These are phyloP conservation scores for Vollenhovia emeryi DNA, from an alignment of 1,140 invertebrate species.

Conservation along the genomic window DNA sequence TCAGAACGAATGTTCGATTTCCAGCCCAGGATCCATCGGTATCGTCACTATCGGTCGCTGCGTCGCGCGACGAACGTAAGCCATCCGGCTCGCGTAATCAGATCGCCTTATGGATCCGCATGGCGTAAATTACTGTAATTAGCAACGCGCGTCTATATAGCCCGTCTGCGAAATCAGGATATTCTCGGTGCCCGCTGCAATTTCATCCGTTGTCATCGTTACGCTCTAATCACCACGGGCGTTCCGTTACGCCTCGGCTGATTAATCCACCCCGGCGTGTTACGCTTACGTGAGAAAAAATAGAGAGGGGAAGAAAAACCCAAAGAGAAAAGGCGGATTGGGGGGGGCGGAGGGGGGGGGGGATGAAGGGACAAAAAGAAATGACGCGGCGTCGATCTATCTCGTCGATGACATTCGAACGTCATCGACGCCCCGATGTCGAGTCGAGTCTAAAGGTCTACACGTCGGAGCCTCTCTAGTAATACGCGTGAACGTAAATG, in stretches of 20 bases:
- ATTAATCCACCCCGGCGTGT: slow-evolving; percentile 44
- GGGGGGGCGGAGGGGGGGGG: neutral
- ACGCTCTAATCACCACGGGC: slow-evolving; percentile 45
- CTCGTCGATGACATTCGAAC: slow-evolving; percentile 5
- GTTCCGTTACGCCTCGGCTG: slow-evolving; percentile 33
- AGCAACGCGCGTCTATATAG: slow-evolving; percentile 35
- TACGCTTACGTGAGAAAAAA: slow-evolving; percentile 10
- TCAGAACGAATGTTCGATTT: slow-evolving; percentile 39
- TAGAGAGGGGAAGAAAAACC: neutral
- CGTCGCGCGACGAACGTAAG: slow-evolving; percentile 7
- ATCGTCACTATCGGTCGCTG: neutral
- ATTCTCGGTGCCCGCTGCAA: slow-evolving; percentile 51
- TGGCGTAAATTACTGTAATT: slow-evolving; percentile 55
- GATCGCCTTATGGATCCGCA: slow-evolving; percentile 47
- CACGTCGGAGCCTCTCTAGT: slow-evolving; percentile 72
- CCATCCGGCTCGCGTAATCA: slow-evolving; percentile 36
- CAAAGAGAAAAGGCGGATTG: neutral
- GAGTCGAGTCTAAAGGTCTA: slow-evolving; percentile 12
- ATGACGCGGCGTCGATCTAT: slow-evolving; percentile 21
- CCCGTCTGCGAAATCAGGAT: slow-evolving; percentile 45
- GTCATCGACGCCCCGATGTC: neutral
- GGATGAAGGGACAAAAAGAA: neutral
- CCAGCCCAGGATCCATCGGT: slow-evolving; percentile 62
- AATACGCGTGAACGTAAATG: slow-evolving; percentile 85
- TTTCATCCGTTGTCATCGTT: slow-evolving; percentile 60